A percentile compares a stretch with the other conserved stretches of the same genome.
phyloP scores from a whole-genome alignment of 2,797 vertebrate genomes.

The Oreortyx pictus region DNA sequence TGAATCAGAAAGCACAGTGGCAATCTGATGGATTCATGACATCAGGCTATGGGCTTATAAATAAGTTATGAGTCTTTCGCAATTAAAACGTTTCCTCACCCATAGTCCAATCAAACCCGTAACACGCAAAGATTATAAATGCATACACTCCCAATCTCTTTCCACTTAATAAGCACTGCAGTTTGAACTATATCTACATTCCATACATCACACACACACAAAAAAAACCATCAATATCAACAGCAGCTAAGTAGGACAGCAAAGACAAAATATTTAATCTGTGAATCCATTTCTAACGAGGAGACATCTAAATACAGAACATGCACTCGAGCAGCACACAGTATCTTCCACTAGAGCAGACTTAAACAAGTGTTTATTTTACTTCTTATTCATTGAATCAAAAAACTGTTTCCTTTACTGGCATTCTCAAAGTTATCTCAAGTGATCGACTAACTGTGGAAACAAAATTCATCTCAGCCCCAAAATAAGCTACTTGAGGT shows the following conservation, averaged over 20 bases:
- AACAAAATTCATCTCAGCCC: not conserved
- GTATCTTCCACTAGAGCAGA: not conserved
- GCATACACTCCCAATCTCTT: conserved; percentile 38
- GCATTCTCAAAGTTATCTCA: not conserved
- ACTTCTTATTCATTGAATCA: not conserved
- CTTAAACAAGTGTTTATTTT: not conserved
- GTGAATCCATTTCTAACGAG: not conserved
- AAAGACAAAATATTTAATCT: not conserved
- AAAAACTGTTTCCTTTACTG: not conserved
- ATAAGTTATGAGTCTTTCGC: not conserved
- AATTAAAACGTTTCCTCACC: conserved; percentile 14
- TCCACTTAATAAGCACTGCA: not conserved
- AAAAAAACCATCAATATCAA: conserved; percentile 19
- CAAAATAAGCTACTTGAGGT: not conserved
- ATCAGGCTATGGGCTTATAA: conserved; percentile 15
- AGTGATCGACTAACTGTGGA: accelerated
- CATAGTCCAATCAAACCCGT: conserved; percentile 26
- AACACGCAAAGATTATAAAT: not conserved
- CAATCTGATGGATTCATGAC: conserved; percentile 6
- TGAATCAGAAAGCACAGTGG: conserved; percentile 6
- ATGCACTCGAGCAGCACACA: not conserved
- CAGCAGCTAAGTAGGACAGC: not conserved
- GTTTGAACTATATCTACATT: not conserved
- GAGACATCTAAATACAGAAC: not conserved
- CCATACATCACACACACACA: not conserved